Base-by-base conservation (phyloP, 2,113 vertebrate genomes). In the Planiliza haematocheilus region DNA sequence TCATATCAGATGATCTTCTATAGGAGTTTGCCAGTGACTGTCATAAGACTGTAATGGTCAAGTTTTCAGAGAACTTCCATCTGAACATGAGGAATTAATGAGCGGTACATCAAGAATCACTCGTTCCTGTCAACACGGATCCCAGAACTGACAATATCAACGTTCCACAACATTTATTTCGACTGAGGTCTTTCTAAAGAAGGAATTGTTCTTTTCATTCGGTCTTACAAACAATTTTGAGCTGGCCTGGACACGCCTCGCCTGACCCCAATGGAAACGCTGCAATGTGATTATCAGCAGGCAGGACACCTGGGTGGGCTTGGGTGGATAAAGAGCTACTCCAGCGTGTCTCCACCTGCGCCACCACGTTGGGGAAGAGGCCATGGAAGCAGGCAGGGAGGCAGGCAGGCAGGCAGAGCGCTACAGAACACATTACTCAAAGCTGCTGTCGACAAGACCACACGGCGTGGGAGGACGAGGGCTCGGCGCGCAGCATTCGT, bases 341-440 rank as follows among this genome's bases (percentile, higher is more conserved):
- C 43, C 73, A 75, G 92, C 85, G 53, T 88, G 90, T 93, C 83
- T 87, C 81, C 86, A 91, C 88, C 90, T 91, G 90, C 17, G 81
- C 79, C 74, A 67, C 82, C 63, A 37, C 55, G 68, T 24, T 56
- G 41, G 84, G 53, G 76, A 74, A 67, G 70, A 67, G 69, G 70
- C 77, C 21, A 1, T 46, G 74, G 77, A 70, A 20, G 76, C 62
- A 64, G 70, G 67, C 30, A 45, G 64, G 39, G 11, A 17, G 21
- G 49, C 58, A 72, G 74, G 74, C 60, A 39, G 65, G 34, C 30
- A 63, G 17, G 14, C 7, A 20, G 51, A 41, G 20, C 34, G 51
- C 77, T 78, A 62, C 76, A 39, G 11, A 77, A 60, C 58, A 86
- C 86, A 88, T 90, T 91, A 88, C 81, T 91, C 89, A 89, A 82